A percentile compares a stretch with the other conserved stretches of the same genome.
Conservation (phyloP, 92 coral and sea anemone genomes). For the Metridium senile region DNA sequence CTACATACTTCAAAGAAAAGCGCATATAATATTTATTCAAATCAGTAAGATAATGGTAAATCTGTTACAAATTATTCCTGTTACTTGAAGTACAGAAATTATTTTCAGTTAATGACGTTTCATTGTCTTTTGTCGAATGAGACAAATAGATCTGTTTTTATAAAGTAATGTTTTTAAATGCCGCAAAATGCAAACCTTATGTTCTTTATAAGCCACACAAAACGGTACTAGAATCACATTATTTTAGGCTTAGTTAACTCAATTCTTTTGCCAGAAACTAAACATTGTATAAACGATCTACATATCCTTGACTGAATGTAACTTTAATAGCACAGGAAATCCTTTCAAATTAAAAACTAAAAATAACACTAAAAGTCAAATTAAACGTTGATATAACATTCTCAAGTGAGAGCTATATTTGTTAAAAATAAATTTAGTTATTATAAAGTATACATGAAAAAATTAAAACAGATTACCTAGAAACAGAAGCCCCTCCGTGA, state of each 20-base stretch:
- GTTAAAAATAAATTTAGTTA: not conserved
- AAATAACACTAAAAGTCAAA: not conserved
- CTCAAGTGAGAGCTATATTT: not conserved
- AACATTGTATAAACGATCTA: not conserved
- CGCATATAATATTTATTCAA: not conserved
- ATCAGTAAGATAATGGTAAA: not conserved
- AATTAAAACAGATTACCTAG: slow-evolving; percentile 32
- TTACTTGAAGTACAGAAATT: not conserved
- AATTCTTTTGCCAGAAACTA: not conserved
- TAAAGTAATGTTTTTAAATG: not conserved
- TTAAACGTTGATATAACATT: not conserved
- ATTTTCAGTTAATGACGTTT: not conserved
- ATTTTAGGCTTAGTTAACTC: not conserved
- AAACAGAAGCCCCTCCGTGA: slow-evolving; percentile 37
- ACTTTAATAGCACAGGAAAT: not conserved
- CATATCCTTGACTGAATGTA: not conserved
- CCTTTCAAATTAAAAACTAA: slow-evolving; percentile 1
- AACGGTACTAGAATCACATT: not conserved
- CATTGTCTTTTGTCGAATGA: not conserved
- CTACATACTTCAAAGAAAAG: not conserved
- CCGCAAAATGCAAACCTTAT: not conserved
- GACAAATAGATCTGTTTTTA: not conserved
- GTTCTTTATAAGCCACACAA: not conserved
- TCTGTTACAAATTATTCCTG: not conserved
- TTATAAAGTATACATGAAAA: not conserved